phyloP scores from a whole-genome alignment of 1,140 invertebrate genomes.

The Tetranychus cinnabarinus region DNA sequence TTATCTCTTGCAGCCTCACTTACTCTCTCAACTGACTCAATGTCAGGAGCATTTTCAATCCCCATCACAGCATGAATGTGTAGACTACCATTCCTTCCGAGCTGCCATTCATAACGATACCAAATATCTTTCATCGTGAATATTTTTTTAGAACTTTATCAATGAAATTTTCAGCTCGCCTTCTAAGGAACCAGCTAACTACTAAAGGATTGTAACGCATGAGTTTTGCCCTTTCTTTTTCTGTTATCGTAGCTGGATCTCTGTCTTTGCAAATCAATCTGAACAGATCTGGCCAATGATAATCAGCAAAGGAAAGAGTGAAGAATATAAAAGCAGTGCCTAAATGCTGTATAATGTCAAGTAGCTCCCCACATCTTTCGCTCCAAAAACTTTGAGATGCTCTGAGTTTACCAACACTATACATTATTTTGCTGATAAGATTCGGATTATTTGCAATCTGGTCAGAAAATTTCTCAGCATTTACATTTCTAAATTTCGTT shows the following conservation, averaged over 20 bases:
- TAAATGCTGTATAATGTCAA: too few species aligned
- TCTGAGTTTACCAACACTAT: not conserved
- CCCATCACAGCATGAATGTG: not conserved
- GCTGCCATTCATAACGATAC: not conserved
- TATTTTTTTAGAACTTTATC: not conserved
- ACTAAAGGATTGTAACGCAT: not conserved
- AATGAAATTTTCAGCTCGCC: not conserved
- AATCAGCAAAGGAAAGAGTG: too few species aligned
- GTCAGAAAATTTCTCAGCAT: not conserved
- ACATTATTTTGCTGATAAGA: not conserved
- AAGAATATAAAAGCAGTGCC: too few species aligned
- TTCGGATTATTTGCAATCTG: not conserved
- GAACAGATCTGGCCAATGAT: too few species aligned
- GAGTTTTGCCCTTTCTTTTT: not conserved
- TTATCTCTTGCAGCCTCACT: too few species aligned
- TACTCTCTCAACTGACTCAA: not conserved
- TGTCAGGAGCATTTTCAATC: not conserved
- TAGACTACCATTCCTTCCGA: not conserved
- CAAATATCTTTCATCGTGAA: not conserved
- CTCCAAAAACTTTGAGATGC: too few species aligned
- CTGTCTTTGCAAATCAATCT: too few species aligned
- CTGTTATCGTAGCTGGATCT: not conserved
- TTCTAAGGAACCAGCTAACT: not conserved
- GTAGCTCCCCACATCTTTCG: too few species aligned
- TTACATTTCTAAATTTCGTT: not conserved